Evolutionary conservation across 2,113 vertebrate genomes (phyloP).

Genomic region (Oceanodroma tethys): DNA sequence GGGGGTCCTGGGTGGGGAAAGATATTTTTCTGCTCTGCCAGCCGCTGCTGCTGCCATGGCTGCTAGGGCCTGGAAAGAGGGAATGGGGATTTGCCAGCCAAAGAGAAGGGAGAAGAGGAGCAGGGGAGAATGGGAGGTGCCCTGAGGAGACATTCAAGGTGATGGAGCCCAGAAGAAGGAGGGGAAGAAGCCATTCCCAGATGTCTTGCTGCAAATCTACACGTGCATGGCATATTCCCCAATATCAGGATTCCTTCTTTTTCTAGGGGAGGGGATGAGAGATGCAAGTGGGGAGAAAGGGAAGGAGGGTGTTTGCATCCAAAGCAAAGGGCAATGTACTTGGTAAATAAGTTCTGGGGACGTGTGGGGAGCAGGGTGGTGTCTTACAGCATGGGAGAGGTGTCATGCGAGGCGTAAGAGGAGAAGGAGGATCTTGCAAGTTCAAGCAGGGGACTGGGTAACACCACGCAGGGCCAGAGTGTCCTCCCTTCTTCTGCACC

Average conservation of each 20-base stretch:
- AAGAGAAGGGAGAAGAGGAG: neutral
- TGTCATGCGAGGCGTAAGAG: no score
- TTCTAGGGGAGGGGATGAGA: neutral
- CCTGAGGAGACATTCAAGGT: neutral
- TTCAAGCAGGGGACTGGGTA: no score
- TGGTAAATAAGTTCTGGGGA: neutral
- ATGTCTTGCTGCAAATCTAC: rapidly evolving
- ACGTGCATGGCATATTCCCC: rapidly evolving
- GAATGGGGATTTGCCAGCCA: neutral
- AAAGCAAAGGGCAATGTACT: neutral
- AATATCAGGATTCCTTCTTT: neutral
- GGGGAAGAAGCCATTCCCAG: neutral
- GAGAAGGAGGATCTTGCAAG: neutral
- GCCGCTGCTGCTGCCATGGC: rapidly evolving
- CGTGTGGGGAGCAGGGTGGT: neutral
- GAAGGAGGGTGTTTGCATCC: neutral
- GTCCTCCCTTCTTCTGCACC: neutral
- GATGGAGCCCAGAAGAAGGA: neutral
- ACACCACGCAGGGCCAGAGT: no score
- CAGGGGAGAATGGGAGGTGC: neutral
- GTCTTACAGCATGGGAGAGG: neutral
- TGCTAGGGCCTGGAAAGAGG: neutral
- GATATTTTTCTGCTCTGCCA: neutral
- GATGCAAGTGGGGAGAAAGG: neutral
- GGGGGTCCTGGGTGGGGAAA: neutral